Evolutionary conservation across 2,113 vertebrate genomes (phyloP), one percentile per base, ranked within the genome.

Genomic region (Nothocercus julius): DNA sequence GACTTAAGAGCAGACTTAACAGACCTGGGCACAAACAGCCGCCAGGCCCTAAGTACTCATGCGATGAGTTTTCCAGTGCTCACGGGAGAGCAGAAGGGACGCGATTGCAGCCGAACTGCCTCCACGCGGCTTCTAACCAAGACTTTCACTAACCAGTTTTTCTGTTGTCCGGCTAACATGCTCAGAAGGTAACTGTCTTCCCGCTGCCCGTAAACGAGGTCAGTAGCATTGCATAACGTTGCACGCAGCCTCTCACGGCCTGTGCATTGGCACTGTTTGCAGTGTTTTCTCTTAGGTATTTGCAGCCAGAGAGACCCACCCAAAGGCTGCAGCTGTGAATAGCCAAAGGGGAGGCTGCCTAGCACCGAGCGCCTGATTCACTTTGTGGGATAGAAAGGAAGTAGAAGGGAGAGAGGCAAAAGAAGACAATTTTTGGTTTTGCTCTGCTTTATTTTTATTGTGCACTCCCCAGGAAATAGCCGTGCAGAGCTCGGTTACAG

Each of bases 291-390:
- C 93, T 80, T 91, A 87, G 92, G 93, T 89, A 85, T 96, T 97
- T 93, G 86, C 89, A 87, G 72, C 82, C 77, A 15, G 51, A 72
- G 63, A 54, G 94, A 93, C 88, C 94, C 96, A 96, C 94, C 90
- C 92, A 95, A 47, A 82, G 93, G 89, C 94, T 95, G 92, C 94
- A 96, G 93, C 89, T 96, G 95, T 83, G 42, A 87, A 85, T 88
- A 94, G 73, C 93, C 84, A 66, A 87, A 94, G 92, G 74, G 89
- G 77, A 87, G 86, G 83, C 84, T 74, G 81, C 56, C 67, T 92
- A 93, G 94, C 86, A 47, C 45, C 81, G 81, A 95, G 85, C 3
- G 30, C 91, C 89, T 96, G 95, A 95, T 94, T 96, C 90, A 76
- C 40, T 91, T 94, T 75, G 54, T 42, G 36, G 51, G 62, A 54